These are phyloP conservation scores for Drosophila biarmipes DNA, from an alignment of 1,140 invertebrate genomes.

Conservation along the genomic window DNA sequence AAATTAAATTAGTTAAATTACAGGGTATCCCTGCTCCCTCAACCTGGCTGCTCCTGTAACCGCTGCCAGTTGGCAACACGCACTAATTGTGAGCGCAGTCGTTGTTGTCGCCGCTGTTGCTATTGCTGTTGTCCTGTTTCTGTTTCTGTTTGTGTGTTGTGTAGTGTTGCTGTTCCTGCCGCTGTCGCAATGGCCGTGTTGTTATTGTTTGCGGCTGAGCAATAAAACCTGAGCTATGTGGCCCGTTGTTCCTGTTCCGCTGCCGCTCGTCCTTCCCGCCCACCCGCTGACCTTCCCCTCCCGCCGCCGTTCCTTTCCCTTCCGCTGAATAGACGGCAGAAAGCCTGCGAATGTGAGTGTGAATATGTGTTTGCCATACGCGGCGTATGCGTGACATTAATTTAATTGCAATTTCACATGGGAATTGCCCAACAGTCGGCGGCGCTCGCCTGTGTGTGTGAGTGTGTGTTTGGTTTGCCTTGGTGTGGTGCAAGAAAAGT, in stretches of 20 bases:
- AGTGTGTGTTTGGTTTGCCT: slow-evolving; percentile 6
- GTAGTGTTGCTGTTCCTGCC: slow-evolving; percentile 1
- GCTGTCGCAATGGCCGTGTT: slow-evolving; percentile 27
- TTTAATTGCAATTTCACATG: slow-evolving; percentile 83
- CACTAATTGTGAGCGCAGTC: slow-evolving; percentile 58
- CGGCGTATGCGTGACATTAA: slow-evolving; percentile 82
- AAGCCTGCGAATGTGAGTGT: slow-evolving; percentile 7
- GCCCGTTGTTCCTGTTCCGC: slow-evolving; percentile 69
- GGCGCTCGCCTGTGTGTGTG: slow-evolving; percentile 14
- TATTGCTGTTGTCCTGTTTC: slow-evolving; percentile 41
- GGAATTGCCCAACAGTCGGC: slow-evolving; percentile 19
- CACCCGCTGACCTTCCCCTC: not conserved
- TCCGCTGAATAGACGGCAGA: slow-evolving; percentile 35
- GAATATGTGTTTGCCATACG: slow-evolving; percentile 56
- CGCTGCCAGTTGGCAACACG: slow-evolving; percentile 73
- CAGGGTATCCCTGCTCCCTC: not conserved
- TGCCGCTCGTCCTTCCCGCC: slow-evolving; percentile 23
- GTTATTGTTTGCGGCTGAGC: slow-evolving; percentile 51
- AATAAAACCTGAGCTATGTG: slow-evolving; percentile 54
- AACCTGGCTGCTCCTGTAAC: slow-evolving; percentile 13
- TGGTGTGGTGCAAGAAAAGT: slow-evolving; percentile 57
- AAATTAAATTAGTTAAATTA: not conserved
- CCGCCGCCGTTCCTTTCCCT: not conserved
- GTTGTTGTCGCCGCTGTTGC: slow-evolving; percentile 34
- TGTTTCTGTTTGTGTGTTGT: slow-evolving; percentile 5